A percentile compares a stretch with the other conserved stretches of the same genome.
Conservation (phyloP, 2,888 invertebrate genomes). For the Mystacides longicornis region DNA sequence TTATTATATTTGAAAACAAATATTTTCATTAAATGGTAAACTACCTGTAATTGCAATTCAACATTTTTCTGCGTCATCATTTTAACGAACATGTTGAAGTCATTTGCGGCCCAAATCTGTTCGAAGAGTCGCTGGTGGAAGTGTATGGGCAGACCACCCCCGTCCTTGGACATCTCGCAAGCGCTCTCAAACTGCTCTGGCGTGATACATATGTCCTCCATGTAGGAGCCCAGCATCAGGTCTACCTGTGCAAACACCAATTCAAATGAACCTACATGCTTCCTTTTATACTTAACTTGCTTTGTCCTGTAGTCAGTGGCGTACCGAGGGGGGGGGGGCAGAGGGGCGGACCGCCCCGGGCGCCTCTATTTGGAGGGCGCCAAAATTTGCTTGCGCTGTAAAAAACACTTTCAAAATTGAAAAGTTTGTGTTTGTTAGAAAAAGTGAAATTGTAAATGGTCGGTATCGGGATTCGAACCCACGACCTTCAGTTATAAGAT, state of each 20-base stretch:
- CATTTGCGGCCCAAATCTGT: constrained; percentile 89
- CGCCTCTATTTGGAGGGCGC: too few species aligned
- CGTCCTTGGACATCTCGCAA: constrained; percentile 48
- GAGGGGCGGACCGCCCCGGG: too few species aligned
- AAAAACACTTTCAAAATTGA: background rate
- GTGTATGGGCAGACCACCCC: constrained; percentile 48
- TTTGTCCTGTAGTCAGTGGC: too few species aligned
- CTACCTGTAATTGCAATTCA: constrained; percentile 68
- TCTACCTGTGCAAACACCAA: constrained; percentile 57
- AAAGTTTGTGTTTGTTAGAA: background rate
- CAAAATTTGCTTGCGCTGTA: too few species aligned
- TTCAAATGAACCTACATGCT: background rate
- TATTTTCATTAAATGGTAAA: too few species aligned
- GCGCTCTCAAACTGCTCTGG: constrained; percentile 83
- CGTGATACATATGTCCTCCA: constrained; percentile 86
- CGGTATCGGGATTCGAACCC: too few species aligned
- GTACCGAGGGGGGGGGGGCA: too few species aligned
- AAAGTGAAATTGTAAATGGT: too few species aligned
- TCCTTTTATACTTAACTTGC: too few species aligned
- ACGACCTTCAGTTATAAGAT: too few species aligned
- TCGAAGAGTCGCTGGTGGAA: constrained; percentile 56
- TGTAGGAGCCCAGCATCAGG: constrained; percentile 81
- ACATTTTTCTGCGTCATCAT: constrained; percentile 93
- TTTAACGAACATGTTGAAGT: constrained; percentile 79
- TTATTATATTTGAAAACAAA: too few species aligned